Percentiles rank a stretch among this genome's conserved stretches.
These are phyloP conservation scores for Lophochroa leadbeateri DNA, from an alignment of 2,113 vertebrate species.

Conservation along the genomic window DNA sequence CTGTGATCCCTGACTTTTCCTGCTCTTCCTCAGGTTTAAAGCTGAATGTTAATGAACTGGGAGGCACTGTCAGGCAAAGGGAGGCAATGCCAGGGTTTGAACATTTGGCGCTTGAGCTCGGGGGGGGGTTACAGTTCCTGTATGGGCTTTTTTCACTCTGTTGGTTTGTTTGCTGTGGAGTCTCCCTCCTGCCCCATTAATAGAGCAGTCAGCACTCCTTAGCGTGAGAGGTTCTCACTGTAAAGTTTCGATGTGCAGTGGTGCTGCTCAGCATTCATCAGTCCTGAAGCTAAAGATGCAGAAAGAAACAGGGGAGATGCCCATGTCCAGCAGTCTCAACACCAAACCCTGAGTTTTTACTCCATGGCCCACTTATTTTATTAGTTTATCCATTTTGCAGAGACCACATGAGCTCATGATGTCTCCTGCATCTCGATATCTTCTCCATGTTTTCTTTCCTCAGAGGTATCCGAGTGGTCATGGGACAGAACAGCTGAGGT, in stretches of 20 bases:
- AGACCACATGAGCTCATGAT: not conserved
- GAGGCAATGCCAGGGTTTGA: not conserved
- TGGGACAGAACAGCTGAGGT: not conserved
- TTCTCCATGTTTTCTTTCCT: not conserved
- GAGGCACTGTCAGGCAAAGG: not conserved
- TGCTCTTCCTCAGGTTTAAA: not conserved
- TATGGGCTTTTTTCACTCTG: not conserved
- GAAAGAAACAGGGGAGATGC: not conserved
- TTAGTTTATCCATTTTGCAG: not conserved
- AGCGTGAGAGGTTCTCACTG: not conserved
- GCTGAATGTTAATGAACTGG: conserved; percentile 17
- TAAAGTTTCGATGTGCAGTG: not conserved
- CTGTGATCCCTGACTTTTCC: conserved; percentile 18
- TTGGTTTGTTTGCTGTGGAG: not conserved
- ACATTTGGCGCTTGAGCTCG: not conserved
- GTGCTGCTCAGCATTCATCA: not conserved
- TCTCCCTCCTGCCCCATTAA: not conserved
- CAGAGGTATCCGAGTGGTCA: not conserved
- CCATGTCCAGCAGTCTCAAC: not conserved
- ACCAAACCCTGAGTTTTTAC: not conserved
- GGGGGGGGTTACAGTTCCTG: not conserved
- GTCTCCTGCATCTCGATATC: not conserved
- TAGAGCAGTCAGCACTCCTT: not conserved
- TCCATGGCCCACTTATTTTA: not conserved
- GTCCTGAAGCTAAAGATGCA: not conserved